Base-by-base conservation (phyloP, 1,140 invertebrate genomes). In the Pseudomyrmex cubaensis region DNA sequence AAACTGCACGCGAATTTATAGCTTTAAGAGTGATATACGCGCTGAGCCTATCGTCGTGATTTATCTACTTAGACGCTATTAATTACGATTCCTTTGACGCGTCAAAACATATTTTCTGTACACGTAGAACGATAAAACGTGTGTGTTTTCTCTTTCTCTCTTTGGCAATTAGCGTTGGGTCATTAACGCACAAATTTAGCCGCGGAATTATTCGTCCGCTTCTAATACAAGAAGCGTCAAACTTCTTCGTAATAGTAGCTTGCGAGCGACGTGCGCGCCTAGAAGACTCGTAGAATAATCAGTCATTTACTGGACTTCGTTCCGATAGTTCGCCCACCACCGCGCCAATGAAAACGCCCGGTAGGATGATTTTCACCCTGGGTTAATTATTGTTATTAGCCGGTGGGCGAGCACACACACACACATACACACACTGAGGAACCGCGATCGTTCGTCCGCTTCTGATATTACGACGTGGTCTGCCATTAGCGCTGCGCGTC, bases 351-450 rank as follows among this genome's bases (percentile, higher is more conserved):
- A 80, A 63, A 74, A 80, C 61, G 69, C 57, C 57, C 76, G 69
- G 17, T 66, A 54, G 57, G 74, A 85, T 85, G 73, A 86, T 82
- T 72, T 72, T 84, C 63, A 77, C 82, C 82, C 67, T 80, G 54
- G 67, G 50, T 70, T 88, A 86, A 90, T 89, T 84, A 89, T 89
- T 83, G 56, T 90, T 85, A 90, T 90, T 90, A 89, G 57, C 35
- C 67, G 56, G 12, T 15, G 75, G 85, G 76, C 78, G 70, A 80
- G 56, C 57, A 9, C 13, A 7, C 35, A 7, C 35, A 35, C 5
- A 35, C 5, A 7, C 5, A 35, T 0, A 35, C 5, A 35, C 5
- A 35, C 35, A 35, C 5, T 35, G 44, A 64, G 56, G 84, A 48
- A 52, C 63, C 17, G 56, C 57, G 72, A 85, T 85, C 78, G 62